These are phyloP conservation scores for Mystacornis crossleyi DNA, from an alignment of 2,113 vertebrate genomes.

Conservation along the genomic window DNA sequence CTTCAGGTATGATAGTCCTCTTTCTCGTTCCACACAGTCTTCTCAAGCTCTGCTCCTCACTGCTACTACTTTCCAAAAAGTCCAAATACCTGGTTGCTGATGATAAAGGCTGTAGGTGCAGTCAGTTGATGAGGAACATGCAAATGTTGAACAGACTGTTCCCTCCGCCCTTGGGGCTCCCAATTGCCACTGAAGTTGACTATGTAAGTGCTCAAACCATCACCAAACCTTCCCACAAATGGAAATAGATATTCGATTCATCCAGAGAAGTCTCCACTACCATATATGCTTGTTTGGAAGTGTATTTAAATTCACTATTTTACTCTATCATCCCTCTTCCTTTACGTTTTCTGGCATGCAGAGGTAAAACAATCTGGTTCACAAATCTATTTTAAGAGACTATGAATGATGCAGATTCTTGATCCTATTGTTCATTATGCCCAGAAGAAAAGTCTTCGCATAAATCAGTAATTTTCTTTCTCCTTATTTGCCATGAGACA, in stretches of 20 bases:
- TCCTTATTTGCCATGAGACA: neutral
- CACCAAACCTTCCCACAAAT: neutral
- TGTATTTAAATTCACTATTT: neutral
- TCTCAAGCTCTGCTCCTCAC: neutral
- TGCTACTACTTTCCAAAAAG: neutral
- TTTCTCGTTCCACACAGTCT: neutral
- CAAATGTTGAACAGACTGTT: neutral
- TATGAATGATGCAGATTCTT: neutral
- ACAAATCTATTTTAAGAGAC: neutral
- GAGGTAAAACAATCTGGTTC: neutral
- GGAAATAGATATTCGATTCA: neutral
- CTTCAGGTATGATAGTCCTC: neutral
- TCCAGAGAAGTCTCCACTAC: neutral
- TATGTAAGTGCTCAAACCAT: neutral
- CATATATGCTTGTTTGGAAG: neutral
- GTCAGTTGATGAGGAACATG: neutral
- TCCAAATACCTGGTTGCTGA: neutral
- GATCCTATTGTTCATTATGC: neutral
- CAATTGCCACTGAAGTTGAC: neutral
- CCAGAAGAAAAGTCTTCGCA: neutral
- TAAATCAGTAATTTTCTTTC: neutral
- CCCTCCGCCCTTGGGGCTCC: neutral
- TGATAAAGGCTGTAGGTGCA: neutral
- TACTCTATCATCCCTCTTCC: neutral
- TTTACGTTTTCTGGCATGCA: neutral